Evolutionary conservation across 1,140 invertebrate species (phyloP).

Genomic region (Pseudomyrmex gracilis): DNA sequence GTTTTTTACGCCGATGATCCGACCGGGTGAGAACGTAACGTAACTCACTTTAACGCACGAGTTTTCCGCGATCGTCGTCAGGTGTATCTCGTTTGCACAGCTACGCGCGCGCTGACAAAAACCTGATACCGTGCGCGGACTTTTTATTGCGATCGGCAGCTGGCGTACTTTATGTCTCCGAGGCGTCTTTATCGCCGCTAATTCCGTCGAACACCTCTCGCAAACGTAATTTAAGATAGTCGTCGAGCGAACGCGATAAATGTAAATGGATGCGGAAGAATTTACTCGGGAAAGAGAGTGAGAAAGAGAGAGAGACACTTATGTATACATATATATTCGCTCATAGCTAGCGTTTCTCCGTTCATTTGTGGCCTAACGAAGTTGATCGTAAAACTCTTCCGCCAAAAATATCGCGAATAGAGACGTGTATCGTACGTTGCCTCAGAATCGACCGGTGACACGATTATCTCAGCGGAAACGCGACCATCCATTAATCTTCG

Average conservation of each 20-base stretch:
- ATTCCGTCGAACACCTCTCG: constrained; percentile 21
- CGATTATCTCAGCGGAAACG: constrained; percentile 71
- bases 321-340: not conserved
- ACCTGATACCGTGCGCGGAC: constrained; percentile 40
- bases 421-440: constrained; percentile 68
- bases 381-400: constrained; percentile 35
- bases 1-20: constrained; percentile 7
- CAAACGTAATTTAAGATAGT: constrained; percentile 58
- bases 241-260: constrained; percentile 29
- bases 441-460: constrained; percentile 77
- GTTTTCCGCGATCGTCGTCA: constrained; percentile 30
- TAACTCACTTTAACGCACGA: constrained; percentile 38
- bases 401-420: constrained; percentile 65
- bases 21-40: constrained; percentile 26
- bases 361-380: constrained; percentile 56
- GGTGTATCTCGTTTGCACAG: constrained; percentile 46
- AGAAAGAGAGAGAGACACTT: too few relatives aligned
- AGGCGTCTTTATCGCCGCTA: constrained; percentile 32
- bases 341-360: not conserved
- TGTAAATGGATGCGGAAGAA: constrained; percentile 29
- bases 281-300: not conserved
- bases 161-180: constrained; percentile 19
- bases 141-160: constrained; percentile 48
- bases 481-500: constrained; percentile 82
- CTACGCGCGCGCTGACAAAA: constrained; percentile 34